Evolutionary conservation across 1,140 invertebrate species (phyloP).

Genomic region (Mactra quadrangularis): DNA sequence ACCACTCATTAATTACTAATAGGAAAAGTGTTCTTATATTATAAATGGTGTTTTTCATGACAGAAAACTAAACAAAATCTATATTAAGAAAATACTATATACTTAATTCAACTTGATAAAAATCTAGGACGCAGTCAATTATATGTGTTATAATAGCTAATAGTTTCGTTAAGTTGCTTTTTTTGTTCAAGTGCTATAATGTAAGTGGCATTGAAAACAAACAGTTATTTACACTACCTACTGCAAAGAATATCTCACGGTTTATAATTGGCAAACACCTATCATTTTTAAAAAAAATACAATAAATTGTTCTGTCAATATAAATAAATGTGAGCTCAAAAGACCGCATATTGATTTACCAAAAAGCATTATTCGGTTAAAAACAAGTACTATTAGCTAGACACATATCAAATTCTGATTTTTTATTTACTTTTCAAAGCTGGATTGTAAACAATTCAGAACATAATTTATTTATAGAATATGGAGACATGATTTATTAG

Average conservation of each 20-base stretch:
- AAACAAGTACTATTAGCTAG: conserved; percentile 54
- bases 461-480: not conserved
- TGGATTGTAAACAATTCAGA: not conserved
- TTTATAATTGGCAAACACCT: conserved; percentile 47
- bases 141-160: not conserved
- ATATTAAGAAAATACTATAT: too few species aligned
- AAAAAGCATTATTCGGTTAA: conserved; percentile 62
- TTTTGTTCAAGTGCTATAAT: conserved; percentile 45
- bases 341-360: conserved; percentile 50
- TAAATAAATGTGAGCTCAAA: conserved; percentile 43
- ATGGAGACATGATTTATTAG: too few species aligned
- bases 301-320: conserved; percentile 51
- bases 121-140: not conserved
- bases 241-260: conserved; percentile 13
- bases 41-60: too few species aligned
- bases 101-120: not conserved
- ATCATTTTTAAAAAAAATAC: conserved; percentile 42
- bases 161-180: not conserved
- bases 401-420: conserved; percentile 57
- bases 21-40: too few species aligned
- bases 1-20: too few species aligned
- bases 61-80: too few species aligned
- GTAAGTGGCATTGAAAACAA: conserved; percentile 49
- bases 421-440: conserved; percentile 55
- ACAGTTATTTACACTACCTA: conserved; percentile 62